Evolutionary conservation across 2,888 invertebrate species (phyloP).

Genomic region (Cryptophagus acutangulus): DNA sequence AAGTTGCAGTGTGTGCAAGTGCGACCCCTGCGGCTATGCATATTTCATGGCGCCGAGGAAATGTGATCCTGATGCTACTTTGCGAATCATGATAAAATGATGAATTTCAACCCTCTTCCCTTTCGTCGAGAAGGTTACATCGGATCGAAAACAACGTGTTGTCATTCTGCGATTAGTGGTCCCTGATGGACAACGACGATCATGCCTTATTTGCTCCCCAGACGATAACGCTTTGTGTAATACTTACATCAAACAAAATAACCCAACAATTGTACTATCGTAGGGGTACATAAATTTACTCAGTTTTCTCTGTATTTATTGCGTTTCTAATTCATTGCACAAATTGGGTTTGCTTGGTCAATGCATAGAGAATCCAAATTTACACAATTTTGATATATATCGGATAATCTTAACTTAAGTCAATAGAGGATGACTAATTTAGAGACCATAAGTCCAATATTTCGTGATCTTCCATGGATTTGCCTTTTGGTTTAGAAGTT

Average conservation of each 20-base stretch:
- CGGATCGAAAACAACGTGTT: no score
- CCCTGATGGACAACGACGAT: constrained; percentile 29
- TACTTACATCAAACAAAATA: constrained; percentile 4
- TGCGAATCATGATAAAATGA: not conserved
- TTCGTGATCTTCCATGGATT: no score
- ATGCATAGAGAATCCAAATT: no score
- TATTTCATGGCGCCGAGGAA: constrained; percentile 31
- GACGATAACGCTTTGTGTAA: not conserved
- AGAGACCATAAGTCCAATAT: no score
- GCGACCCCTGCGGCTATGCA: constrained; percentile 25
- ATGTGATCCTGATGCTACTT: constrained; percentile 24
- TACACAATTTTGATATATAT: no score
- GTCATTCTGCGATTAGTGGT: constrained; percentile 35
- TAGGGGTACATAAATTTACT: constrained; percentile 8
- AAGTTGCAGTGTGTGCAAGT: constrained; percentile 9
- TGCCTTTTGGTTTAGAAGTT: no score
- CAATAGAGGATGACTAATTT: no score
- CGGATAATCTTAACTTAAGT: no score
- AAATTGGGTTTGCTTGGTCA: no score
- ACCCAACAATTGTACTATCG: constrained; percentile 1
- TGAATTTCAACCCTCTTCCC: constrained; percentile 16
- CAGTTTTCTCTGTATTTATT: no score
- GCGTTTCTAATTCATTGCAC: no score
- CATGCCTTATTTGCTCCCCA: constrained; percentile 11
- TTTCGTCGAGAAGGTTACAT: constrained; percentile 33